Evolutionary conservation across 2,797 vertebrate species (phyloP).

Genomic region (Amniataba percoides): DNA sequence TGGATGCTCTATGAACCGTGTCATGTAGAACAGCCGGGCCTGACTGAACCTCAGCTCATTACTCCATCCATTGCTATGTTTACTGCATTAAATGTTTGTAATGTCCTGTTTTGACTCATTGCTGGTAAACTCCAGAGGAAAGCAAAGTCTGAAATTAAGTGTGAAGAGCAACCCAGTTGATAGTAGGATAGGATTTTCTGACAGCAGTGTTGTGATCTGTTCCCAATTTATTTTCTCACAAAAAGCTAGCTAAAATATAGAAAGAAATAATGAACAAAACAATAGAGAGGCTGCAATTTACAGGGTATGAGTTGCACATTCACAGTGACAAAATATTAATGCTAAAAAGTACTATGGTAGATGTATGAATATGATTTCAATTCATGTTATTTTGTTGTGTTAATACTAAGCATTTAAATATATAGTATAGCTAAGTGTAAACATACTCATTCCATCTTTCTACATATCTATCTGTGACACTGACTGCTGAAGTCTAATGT

Average conservation of each 20-base stretch:
- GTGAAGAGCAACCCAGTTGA: background rate
- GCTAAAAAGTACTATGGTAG: background rate
- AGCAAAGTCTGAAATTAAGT: background rate
- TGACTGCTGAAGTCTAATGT: background rate
- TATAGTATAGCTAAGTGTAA: background rate
- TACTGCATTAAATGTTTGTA: no score
- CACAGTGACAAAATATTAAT: background rate
- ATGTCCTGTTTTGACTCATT: background rate
- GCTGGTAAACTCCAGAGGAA: background rate
- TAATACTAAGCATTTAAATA: background rate
- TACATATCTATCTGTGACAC: background rate
- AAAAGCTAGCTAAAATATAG: background rate
- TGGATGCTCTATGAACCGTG: conserved; percentile 65
- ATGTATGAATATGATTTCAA: background rate
- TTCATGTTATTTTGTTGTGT: background rate
- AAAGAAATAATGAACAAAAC: background rate
- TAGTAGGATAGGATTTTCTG: background rate
- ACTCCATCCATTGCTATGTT: no score
- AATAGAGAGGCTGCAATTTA: background rate
- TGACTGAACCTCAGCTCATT: conserved; percentile 57
- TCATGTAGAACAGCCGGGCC: conserved; percentile 75
- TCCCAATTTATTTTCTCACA: background rate
- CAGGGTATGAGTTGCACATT: background rate
- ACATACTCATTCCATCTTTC: background rate
- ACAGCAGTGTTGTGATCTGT: no score